These are phyloP conservation scores for Apogon hyalosoma DNA, from an alignment of 2,797 vertebrate species.

Conservation along the genomic window DNA sequence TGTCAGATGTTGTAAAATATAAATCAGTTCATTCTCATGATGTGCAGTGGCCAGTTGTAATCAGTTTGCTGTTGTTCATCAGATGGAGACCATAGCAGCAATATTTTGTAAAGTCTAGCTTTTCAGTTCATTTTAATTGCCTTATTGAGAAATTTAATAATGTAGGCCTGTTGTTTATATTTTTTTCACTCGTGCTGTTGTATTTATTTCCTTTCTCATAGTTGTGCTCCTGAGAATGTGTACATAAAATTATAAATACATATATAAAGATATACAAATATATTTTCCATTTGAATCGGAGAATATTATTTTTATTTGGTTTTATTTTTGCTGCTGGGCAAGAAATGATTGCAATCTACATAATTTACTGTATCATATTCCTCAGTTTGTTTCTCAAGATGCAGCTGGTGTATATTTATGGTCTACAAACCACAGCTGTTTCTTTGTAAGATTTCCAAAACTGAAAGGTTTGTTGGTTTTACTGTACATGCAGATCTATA, in stretches of 20 bases:
- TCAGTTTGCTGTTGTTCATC: conserved; percentile 77
- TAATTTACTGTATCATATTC: conserved; percentile 77
- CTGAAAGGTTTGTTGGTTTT: conserved; percentile 71
- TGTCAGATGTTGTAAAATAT: conserved; percentile 66
- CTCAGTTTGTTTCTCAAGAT: conserved; percentile 73
- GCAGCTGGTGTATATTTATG: conserved; percentile 79
- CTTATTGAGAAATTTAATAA: conserved; percentile 78
- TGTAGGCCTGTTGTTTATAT: conserved; percentile 61
- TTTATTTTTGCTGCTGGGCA: conserved; percentile 83
- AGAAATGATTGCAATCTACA: conserved; percentile 75
- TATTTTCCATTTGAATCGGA: conserved; percentile 88
- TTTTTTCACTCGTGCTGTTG: conserved; percentile 71
- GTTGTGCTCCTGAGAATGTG: conserved; percentile 81
- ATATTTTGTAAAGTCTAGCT: conserved; percentile 81
- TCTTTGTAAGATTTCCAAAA: conserved; percentile 74
- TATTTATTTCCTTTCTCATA: conserved; percentile 77
- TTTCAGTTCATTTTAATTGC: conserved; percentile 80
- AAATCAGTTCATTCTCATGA: conserved; percentile 68
- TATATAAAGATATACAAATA: conserved; percentile 88
- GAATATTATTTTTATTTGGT: conserved; percentile 87
- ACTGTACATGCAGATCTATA: conserved; percentile 78
- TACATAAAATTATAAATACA: conserved; percentile 88
- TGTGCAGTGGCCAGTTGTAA: conserved; percentile 81
- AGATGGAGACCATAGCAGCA: conserved; percentile 81
- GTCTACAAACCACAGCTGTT: conserved; percentile 74